Percentiles rank a stretch among this genome's conserved stretches.
Evolutionary conservation across 2,888 invertebrate species (phyloP).

Genomic region (Arctia plantaginis): DNA sequence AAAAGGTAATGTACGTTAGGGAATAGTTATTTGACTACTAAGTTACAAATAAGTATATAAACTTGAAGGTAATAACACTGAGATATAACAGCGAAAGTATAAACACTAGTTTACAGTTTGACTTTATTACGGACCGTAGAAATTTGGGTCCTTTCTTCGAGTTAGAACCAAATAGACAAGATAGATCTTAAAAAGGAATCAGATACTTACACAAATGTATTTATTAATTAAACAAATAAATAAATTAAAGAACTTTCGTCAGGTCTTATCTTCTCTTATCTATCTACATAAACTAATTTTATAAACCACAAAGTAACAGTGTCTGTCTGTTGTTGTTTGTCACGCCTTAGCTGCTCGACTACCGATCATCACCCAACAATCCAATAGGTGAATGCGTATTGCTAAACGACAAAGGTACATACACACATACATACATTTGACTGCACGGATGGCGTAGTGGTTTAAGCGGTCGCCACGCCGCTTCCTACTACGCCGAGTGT

Average conservation of each 20-base stretch:
- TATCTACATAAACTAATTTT: no score
- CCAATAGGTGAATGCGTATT: no score
- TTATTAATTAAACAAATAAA: no score
- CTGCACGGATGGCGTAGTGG: no score
- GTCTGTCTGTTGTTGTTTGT: neutral
- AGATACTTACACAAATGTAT: neutral
- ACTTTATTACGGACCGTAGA: slow-evolving; percentile 8
- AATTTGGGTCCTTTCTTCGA: neutral
- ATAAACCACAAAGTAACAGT: no score
- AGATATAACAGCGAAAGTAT: neutral
- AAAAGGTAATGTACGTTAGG: neutral
- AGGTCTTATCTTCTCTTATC: no score
- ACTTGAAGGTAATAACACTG: slow-evolving; percentile 8
- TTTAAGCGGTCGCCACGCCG: no score
- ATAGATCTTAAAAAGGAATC: neutral
- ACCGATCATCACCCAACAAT: no score
- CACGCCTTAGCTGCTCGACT: neutral
- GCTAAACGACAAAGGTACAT: no score
- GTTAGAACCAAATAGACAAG: slow-evolving; percentile 1
- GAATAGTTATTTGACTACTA: neutral
- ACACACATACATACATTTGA: no score
- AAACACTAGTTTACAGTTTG: slow-evolving; percentile 5
- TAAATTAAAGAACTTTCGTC: no score
- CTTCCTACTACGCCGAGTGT: no score
- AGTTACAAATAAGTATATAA: slow-evolving; percentile 11